Evolutionary conservation across 2,113 vertebrate genomes (phyloP).

Genomic region (Phyllostomus discolor): DNA sequence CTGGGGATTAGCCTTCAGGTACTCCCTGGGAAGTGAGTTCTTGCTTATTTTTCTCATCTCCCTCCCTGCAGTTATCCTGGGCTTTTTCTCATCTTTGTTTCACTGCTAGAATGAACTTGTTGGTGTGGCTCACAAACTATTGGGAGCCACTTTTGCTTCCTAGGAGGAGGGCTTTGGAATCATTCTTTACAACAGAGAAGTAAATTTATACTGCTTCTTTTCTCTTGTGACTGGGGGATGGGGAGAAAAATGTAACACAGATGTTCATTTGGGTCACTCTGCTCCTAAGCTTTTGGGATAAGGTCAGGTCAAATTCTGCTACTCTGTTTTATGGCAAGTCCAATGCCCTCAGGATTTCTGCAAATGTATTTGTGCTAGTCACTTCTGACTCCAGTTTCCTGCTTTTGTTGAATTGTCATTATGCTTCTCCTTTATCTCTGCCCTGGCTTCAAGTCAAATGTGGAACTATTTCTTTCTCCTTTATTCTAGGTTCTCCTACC

Average conservation of each 20-base stretch:
- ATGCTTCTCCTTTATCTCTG: neutral
- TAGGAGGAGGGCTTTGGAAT: neutral
- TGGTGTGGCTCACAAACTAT: neutral
- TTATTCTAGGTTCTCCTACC: neutral
- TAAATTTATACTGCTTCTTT: neutral
- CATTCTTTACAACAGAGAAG: neutral
- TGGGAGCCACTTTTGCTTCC: neutral
- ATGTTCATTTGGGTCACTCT: neutral
- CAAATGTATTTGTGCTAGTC: neutral
- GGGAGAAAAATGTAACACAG: neutral
- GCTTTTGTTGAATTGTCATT: slow-evolving; percentile 35
- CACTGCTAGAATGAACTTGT: neutral
- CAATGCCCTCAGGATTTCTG: neutral
- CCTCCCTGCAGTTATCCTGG: neutral
- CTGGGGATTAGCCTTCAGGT: neutral
- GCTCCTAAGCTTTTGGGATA: neutral
- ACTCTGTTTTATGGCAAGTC: slow-evolving; percentile 26
- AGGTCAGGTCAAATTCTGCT: neutral
- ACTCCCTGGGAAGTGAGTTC: neutral
- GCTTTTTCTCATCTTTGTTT: neutral
- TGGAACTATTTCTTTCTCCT: neutral
- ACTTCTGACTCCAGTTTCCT: slow-evolving; percentile 12
- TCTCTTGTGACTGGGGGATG: neutral
- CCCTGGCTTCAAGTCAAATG: neutral
- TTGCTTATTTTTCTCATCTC: neutral